Conservation (phyloP, 2,113 vertebrate genomes). For the Platysternon megacephalum region DNA sequence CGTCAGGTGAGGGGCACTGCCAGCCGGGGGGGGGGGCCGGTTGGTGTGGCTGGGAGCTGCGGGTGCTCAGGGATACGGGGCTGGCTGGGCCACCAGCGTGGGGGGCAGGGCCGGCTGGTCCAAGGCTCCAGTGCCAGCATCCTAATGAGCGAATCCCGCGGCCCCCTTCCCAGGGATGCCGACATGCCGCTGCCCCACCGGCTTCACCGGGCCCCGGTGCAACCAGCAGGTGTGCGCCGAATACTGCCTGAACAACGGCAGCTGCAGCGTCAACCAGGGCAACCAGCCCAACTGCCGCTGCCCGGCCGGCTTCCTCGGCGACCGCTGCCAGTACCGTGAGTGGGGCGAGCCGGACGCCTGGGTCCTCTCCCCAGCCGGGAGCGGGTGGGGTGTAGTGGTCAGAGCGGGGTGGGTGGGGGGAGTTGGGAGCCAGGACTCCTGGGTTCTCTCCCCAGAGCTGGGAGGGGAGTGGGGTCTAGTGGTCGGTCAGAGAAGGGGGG, state of each 20-base stretch:
- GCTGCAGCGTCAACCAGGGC: constrained; percentile 91
- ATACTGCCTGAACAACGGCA: constrained; percentile 90
- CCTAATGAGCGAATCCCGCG: too few relatives aligned
- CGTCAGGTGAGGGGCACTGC: constrained; percentile 80
- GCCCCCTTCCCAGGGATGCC: constrained; percentile 82
- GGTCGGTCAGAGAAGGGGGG: too few relatives aligned
- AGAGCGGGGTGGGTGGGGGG: background rate
- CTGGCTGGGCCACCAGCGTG: too few relatives aligned
- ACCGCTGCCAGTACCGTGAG: constrained; percentile 97
- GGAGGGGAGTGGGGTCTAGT: rapidly evolving
- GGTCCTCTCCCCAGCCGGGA: too few relatives aligned
- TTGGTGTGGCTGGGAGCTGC: background rate
- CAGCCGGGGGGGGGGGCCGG: background rate
- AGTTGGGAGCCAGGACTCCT: too few relatives aligned
- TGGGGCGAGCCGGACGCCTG: background rate
- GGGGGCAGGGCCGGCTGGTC: too few relatives aligned
- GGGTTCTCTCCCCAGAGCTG: too few relatives aligned
- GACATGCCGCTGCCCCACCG: constrained; percentile 93
- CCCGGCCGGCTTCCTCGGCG: constrained; percentile 83
- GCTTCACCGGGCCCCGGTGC: constrained; percentile 93
- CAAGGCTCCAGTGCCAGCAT: too few relatives aligned
- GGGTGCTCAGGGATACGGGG: background rate
- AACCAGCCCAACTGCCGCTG: constrained; percentile 96
- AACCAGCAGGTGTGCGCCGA: constrained; percentile 87
- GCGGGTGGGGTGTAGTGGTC: too few relatives aligned